phyloP scores from a whole-genome alignment of 2,888 invertebrate species.

The Lithodes maja region DNA sequence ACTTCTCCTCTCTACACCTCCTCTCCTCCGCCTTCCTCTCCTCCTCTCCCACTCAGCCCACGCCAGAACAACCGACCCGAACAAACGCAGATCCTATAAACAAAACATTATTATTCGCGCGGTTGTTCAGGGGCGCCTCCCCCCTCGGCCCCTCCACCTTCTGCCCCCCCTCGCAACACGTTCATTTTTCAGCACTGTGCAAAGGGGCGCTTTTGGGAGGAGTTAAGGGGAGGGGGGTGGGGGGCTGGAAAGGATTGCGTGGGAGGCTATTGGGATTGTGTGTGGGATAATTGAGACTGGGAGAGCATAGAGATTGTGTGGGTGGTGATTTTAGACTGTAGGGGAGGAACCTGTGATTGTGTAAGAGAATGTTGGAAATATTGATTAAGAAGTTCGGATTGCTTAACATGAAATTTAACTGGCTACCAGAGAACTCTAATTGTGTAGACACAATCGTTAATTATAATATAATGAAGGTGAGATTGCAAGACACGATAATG shows the following conservation, averaged over 20 bases:
- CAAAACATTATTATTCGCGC: constrained; percentile 30
- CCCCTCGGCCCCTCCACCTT: background rate
- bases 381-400: too few species aligned
- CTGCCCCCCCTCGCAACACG: background rate
- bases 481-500: too few species aligned
- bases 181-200: background rate
- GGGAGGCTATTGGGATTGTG: background rate
- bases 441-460: too few species aligned
- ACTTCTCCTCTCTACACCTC: background rate
- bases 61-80: background rate
- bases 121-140: background rate
- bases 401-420: too few species aligned
- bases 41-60: background rate
- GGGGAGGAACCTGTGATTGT: too few species aligned
- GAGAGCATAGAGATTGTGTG: too few species aligned
- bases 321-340: too few species aligned
- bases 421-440: too few species aligned
- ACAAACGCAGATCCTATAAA: constrained; percentile 25
- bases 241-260: background rate
- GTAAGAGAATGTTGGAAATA: too few species aligned
- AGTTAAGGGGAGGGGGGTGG: background rate
- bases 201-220: background rate
- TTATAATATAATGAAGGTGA: too few species aligned
- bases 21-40: background rate
- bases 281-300: too few species aligned